phyloP scores from a whole-genome alignment of 2,888 invertebrate species.

The Drosophila birchii region DNA sequence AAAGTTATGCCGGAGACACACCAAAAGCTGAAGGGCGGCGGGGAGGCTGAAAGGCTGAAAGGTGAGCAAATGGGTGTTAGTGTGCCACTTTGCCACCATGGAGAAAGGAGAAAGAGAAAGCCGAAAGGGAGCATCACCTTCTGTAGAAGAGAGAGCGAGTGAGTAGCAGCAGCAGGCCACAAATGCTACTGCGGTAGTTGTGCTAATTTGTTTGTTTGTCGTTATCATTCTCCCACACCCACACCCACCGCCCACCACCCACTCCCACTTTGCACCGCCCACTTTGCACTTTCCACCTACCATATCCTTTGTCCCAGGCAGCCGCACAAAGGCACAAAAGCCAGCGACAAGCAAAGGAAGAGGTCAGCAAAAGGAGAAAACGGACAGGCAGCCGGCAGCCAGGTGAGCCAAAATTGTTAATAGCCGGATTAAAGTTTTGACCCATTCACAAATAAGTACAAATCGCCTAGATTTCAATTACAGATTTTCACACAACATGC shows the following conservation, averaged over 20 bases:
- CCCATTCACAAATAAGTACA: constrained; percentile 17
- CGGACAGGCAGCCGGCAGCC: constrained; percentile 6
- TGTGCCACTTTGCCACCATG: constrained; percentile 53
- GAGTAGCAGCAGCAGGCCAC: constrained; percentile 38
- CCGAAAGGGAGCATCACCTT: constrained; percentile 38
- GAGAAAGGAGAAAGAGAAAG: neutral
- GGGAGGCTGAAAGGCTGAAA: constrained; percentile 58
- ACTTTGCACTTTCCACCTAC: constrained; percentile 45
- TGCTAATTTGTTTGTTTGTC: constrained; percentile 79
- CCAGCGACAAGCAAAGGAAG: constrained; percentile 38
- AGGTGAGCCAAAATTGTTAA: constrained; percentile 34
- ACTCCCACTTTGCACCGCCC: constrained; percentile 45
- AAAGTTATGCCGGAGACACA: constrained; percentile 72
- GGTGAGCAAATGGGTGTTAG: constrained; percentile 78
- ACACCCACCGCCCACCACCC: constrained; percentile 31
- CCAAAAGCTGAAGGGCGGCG: constrained; percentile 37
- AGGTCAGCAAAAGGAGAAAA: constrained; percentile 28
- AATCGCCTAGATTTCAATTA: constrained; percentile 14
- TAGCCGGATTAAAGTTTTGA: constrained; percentile 38
- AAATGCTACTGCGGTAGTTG: constrained; percentile 74
- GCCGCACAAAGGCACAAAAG: constrained; percentile 48
- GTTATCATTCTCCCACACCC: constrained; percentile 71
- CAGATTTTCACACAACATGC: constrained; percentile 4
- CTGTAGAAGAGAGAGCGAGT: constrained; percentile 5
- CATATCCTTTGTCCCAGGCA: constrained; percentile 42